These are phyloP conservation scores for Eupithecia exiguata DNA, from an alignment of 2,888 invertebrate genomes.

Conservation along the genomic window DNA sequence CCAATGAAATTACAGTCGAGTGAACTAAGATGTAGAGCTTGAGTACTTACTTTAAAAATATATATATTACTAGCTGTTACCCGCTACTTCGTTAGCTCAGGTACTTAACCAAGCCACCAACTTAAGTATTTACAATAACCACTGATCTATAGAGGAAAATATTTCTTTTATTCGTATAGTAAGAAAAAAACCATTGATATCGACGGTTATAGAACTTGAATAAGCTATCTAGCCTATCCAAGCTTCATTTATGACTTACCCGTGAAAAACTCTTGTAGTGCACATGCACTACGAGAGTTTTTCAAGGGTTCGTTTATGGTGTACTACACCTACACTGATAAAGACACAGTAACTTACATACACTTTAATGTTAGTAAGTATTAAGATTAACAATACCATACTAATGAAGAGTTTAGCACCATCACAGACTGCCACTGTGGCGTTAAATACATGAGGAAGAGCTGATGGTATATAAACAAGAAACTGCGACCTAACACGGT, in stretches of 20 bases:
- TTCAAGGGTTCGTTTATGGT: not conserved
- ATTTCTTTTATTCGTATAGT: no score
- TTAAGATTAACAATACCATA: constrained; percentile 9
- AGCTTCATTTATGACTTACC: no score
- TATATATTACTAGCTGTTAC: no score
- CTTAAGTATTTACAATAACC: no score
- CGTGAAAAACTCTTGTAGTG: no score
- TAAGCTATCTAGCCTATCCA: no score
- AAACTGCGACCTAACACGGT: not conserved
- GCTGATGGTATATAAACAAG: constrained; percentile 25
- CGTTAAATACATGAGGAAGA: constrained; percentile 22
- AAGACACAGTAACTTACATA: not conserved
- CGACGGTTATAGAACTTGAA: no score
- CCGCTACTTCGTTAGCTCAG: no score
- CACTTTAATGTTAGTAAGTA: not conserved
- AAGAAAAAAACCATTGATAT: no score
- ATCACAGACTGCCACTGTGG: constrained; percentile 21
- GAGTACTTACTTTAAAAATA: no score
- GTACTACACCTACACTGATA: not conserved
- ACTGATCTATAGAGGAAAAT: no score
- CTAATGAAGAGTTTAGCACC: constrained; percentile 29
- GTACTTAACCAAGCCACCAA: no score
- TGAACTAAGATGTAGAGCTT: not conserved
- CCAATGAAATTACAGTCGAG: not conserved
- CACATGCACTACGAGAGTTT: not conserved